Conservation (phyloP, 2,888 invertebrate genomes). For the Epistrophella euchroma region DNA sequence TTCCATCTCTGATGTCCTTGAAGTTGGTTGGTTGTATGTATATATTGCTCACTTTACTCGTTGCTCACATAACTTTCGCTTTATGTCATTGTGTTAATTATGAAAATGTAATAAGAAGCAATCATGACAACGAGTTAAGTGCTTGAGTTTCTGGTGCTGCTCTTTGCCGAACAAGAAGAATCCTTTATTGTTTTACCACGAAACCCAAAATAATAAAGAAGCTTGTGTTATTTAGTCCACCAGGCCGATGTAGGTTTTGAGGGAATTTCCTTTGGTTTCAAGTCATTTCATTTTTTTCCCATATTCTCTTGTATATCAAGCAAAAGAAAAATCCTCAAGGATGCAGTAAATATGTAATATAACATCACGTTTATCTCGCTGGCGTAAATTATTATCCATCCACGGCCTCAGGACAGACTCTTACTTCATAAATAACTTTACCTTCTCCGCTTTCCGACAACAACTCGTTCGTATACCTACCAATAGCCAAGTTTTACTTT, state of each 20-base stretch:
- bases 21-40: neutral
- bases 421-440: constrained; percentile 72
- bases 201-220: constrained; percentile 22
- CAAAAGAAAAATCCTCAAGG: constrained; percentile 57
- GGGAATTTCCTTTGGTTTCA: constrained; percentile 47
- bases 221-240: neutral
- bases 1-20: constrained; percentile 3
- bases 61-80: constrained; percentile 68
- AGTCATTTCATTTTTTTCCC: neutral
- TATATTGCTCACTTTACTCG: constrained; percentile 24
- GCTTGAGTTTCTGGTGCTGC: constrained; percentile 15
- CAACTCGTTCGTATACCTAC: neutral
- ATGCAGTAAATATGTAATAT: constrained; percentile 71
- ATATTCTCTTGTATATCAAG: neutral
- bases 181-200: constrained; percentile 40
- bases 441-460: constrained; percentile 22
- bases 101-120: constrained; percentile 75
- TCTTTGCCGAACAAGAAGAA: constrained; percentile 39
- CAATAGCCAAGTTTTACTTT: constrained; percentile 27
- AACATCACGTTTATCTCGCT: constrained; percentile 72
- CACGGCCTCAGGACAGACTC: constrained; percentile 42
- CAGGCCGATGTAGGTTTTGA: neutral
- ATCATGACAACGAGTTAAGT: constrained; percentile 67
- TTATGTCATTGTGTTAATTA: constrained; percentile 73
- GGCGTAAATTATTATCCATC: constrained; percentile 65